phyloP scores from a whole-genome alignment of 2,888 invertebrate species.

The Pimpla rufipes region DNA sequence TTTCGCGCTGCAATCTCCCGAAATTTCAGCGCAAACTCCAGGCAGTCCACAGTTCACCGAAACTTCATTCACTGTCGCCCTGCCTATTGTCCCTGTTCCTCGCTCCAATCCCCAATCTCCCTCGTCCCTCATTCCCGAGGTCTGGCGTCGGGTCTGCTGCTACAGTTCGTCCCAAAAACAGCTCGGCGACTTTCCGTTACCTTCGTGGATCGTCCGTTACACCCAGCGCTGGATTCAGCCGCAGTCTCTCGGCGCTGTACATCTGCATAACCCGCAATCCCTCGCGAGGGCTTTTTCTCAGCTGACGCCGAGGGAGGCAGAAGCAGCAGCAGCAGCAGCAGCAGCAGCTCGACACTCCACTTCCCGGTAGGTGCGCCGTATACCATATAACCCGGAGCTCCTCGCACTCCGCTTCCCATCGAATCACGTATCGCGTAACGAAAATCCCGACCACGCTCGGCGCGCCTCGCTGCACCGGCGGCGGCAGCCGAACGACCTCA shows the following conservation, averaged over 20 bases:
- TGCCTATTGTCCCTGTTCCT: neutral
- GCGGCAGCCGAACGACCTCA: constrained; percentile 8
- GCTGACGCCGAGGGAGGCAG: neutral
- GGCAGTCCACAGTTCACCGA: neutral
- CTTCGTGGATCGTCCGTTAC: too few relatives aligned
- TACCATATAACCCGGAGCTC: constrained; percentile 5
- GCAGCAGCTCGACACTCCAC: neutral
- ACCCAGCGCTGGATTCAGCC: neutral
- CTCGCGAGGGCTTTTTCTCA: neutral
- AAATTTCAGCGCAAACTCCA: neutral
- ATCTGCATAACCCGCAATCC: neutral
- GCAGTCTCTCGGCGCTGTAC: neutral
- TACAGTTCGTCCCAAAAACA: too few relatives aligned
- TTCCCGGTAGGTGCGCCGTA: neutral
- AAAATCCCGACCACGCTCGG: constrained; percentile 51
- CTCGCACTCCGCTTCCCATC: constrained; percentile 28
- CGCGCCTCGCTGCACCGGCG: neutral
- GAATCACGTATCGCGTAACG: constrained; percentile 65
- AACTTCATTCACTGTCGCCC: neutral
- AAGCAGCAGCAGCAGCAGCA: neutral
- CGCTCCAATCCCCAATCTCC: neutral
- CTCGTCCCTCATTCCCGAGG: too few relatives aligned
- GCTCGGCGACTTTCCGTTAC: too few relatives aligned
- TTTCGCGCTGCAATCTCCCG: neutral
- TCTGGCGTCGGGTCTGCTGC: too few relatives aligned